Conservation (phyloP, 2,113 vertebrate species). For the Muntiacus muntjak region DNA sequence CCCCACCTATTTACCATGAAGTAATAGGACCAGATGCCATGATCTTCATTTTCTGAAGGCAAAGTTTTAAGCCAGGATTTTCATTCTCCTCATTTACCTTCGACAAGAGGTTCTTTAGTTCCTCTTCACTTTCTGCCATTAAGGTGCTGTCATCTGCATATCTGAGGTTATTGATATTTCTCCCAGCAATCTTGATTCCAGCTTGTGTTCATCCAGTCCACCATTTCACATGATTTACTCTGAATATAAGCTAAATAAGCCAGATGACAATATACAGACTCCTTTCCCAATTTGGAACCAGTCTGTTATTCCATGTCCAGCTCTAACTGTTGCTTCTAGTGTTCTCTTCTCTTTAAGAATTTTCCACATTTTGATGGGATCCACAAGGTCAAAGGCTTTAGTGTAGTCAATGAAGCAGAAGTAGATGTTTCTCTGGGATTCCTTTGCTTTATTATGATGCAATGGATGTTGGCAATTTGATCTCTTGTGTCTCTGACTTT, state of each 20-base stretch:
- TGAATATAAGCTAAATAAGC: neutral
- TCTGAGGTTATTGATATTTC: neutral
- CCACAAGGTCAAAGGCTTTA: neutral
- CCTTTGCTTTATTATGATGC: neutral
- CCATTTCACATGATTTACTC: neutral
- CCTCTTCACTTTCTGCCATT: neutral
- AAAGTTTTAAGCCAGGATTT: neutral
- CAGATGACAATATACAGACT: neutral
- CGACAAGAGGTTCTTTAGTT: neutral
- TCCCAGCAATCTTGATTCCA: neutral
- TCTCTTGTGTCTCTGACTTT: neutral
- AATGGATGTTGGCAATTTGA: neutral
- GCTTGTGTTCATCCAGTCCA: neutral
- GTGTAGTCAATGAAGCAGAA: neutral
- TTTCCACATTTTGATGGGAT: neutral
- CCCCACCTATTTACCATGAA: neutral
- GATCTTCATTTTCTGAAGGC: neutral
- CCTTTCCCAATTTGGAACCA: neutral
- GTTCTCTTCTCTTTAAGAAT: neutral
- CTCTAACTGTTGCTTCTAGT: neutral
- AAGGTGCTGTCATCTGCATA: neutral
- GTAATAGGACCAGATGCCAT: neutral
- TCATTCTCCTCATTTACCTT: neutral
- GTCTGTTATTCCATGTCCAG: neutral
- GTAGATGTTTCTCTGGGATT: neutral